Evolutionary conservation across 2,797 vertebrate genomes (phyloP), one percentile per base, ranked within the genome.

Genomic region (Lacerta viridis): DNA sequence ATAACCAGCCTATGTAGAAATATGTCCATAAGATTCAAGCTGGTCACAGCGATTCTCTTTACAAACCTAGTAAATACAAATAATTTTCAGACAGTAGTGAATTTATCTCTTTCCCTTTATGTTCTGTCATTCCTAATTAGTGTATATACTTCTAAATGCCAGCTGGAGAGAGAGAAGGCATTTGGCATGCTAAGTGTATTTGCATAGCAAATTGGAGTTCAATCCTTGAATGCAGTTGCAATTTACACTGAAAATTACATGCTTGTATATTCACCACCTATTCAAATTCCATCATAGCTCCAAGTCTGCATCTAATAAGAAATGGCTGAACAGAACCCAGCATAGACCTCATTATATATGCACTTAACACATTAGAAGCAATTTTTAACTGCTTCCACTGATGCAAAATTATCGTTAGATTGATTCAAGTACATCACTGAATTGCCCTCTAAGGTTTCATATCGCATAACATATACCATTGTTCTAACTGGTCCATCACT

Each of bases 81-180:
- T 68, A 89, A 66, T 89, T 68, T 88, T 72, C 17, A 72, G 36
- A 79, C 33, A 79, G 39, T 50, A 50, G 36, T 50, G 27, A 85
- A 85, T 89, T 85, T 23, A 85, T 89, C 68, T 87, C 27, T 81
- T 86, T 86, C 46, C 39, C 68, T 87, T 90, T 79, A 87, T 75
- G 79, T 75, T 80, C 69, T n/a, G 64, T 64, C 75, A 75, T 84
- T 27, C 33, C 68, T 84, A 85, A 80, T 90, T 85, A 87, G 89
- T 36, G 46, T 85, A 76, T 75, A 55, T 69, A 74, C n/a, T 68
- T 85, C 71, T 59, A 90, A 87, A 84, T 84, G 82, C 86, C 82
- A 90, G 83, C 82, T 87, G 89, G 89, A 87, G 64, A 87, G 76
- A 68, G 6, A 89, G 66, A 36, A 74, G 84, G 82, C 43, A 69